Conservation (phyloP, 2,113 vertebrate genomes). For the Salvelinus namaycush region DNA sequence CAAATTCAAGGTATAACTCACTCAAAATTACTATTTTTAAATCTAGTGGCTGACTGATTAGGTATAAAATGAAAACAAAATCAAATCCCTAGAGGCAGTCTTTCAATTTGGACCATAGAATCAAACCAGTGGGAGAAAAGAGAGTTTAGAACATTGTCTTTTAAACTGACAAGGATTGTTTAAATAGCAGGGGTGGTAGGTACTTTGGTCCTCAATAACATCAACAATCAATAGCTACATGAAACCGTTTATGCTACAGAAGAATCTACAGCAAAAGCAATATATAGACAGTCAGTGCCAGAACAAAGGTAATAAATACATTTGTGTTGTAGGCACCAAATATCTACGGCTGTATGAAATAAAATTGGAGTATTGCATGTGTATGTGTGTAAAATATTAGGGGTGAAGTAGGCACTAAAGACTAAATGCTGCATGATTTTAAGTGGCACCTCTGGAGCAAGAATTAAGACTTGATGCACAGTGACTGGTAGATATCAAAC, state of each 20-base stretch:
- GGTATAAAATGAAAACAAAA: not conserved
- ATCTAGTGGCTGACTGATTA: not conserved
- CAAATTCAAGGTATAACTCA: constrained; percentile 17
- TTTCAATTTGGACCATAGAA: not conserved
- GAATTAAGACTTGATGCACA: constrained; percentile 56
- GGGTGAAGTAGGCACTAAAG: no score
- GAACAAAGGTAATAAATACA: constrained; percentile 47
- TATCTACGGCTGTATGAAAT: no score
- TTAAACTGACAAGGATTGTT: not conserved
- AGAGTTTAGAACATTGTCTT: constrained; percentile 16
- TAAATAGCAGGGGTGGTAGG: constrained; percentile 53
- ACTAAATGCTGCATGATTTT: no score
- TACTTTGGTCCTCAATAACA: constrained; percentile 74
- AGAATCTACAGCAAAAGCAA: constrained; percentile 69
- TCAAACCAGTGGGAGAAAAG: constrained; percentile 33
- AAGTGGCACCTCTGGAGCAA: constrained; percentile 40
- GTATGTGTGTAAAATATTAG: no score
- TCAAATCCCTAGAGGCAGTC: not conserved
- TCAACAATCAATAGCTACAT: constrained; percentile 71
- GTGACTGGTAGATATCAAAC: no score
- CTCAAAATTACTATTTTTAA: no score
- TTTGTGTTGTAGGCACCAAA: constrained; percentile 55
- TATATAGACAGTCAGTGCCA: constrained; percentile 51
- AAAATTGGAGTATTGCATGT: no score
- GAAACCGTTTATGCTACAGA: constrained; percentile 61